phyloP scores from a whole-genome alignment of 1,140 invertebrate genomes.

The Drosophila murphyi region DNA sequence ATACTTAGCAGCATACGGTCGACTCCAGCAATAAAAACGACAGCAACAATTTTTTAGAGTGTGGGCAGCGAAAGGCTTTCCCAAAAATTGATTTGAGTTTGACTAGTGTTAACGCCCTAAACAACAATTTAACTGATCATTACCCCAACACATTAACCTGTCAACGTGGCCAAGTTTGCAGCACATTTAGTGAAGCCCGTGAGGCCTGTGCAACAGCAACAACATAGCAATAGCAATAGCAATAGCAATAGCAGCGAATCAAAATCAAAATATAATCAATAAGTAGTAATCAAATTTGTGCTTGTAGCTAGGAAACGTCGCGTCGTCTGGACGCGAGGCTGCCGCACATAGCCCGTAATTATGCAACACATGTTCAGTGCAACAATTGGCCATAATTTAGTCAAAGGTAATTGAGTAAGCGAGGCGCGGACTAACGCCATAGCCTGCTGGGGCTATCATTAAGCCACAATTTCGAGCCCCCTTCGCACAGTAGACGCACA shows the following conservation, averaged over 20 bases:
- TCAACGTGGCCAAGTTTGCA: constrained; percentile 80
- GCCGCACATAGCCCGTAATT: constrained; percentile 73
- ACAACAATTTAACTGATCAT: constrained; percentile 49
- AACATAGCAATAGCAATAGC: not conserved
- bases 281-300: constrained; percentile 81
- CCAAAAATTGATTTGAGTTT: constrained; percentile 64
- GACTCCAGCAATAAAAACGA: constrained; percentile 24
- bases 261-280: constrained; percentile 68
- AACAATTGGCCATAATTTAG: constrained; percentile 82
- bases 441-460: constrained; percentile 63
- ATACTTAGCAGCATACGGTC: constrained; percentile 18
- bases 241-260: constrained; percentile 36
- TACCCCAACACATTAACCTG: constrained; percentile 66
- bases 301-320: constrained; percentile 62
- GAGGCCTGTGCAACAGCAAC: constrained; percentile 42
- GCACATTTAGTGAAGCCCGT: constrained; percentile 69
- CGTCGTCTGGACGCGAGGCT: constrained; percentile 39
- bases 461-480: constrained; percentile 35
- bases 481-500: constrained; percentile 11
- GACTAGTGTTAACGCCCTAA: constrained; percentile 61
- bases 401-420: constrained; percentile 80
- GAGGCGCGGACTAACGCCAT: constrained; percentile 59
- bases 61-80: constrained; percentile 32
- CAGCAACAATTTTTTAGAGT: constrained; percentile 29
- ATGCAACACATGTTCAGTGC: constrained; percentile 79